Conservation (phyloP, 2,113 vertebrate species). For the Chaetorhynchus papuensis region DNA sequence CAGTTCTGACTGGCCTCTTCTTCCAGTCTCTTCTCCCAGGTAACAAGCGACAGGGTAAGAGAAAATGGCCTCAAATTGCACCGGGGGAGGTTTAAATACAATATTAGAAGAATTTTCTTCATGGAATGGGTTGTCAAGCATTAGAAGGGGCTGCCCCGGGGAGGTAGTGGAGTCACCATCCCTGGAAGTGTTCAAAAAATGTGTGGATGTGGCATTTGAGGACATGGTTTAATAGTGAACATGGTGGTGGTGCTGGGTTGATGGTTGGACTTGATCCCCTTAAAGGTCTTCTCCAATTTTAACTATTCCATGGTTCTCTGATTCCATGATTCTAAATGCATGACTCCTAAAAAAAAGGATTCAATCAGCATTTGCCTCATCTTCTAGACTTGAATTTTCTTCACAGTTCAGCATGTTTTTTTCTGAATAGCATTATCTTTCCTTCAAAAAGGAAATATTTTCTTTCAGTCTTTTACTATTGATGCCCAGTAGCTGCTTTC, state of each 20-base stretch:
- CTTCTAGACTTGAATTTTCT: neutral
- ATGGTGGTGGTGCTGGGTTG: neutral
- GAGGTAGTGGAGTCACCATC: neutral
- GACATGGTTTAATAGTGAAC: neutral
- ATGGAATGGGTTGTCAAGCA: neutral
- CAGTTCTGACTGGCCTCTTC: neutral
- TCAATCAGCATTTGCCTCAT: neutral
- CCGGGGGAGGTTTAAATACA: neutral
- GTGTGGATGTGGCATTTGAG: neutral
- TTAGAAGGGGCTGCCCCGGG: neutral
- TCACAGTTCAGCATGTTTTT: neutral
- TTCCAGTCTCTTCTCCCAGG: neutral
- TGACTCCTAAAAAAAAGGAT: neutral
- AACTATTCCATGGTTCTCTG: neutral
- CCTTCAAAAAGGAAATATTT: neutral
- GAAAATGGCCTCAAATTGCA: neutral
- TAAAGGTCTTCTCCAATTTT: neutral
- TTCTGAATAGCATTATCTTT: neutral
- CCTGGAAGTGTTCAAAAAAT: neutral
- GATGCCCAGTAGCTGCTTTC: neutral
- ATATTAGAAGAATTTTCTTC: neutral
- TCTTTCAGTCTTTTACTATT: neutral
- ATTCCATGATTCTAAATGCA: neutral
- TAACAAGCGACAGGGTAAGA: rapidly evolving
- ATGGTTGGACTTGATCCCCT: neutral